phyloP scores from a whole-genome alignment of 1,140 invertebrate species.

The Asbolus verrucosus region DNA sequence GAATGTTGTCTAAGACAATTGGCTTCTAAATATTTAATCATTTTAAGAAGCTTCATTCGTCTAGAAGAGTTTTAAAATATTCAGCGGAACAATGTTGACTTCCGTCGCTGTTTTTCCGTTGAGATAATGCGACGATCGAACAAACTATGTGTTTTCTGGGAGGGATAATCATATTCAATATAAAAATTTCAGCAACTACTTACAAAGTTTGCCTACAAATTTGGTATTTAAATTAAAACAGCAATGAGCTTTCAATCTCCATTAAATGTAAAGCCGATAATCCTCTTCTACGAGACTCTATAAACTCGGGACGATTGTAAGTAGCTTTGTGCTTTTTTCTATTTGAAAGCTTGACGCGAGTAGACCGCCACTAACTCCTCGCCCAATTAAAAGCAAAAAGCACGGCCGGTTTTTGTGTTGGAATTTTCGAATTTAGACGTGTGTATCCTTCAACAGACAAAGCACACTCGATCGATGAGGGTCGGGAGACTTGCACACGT shows the following conservation, averaged over 20 bases:
- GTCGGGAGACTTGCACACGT: constrained; percentile 31
- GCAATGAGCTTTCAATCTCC: constrained; percentile 37
- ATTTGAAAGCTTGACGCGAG: constrained; percentile 5
- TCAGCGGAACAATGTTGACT: constrained; percentile 6
- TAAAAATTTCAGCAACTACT: too few relatives aligned
- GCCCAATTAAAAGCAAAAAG: constrained; percentile 27
- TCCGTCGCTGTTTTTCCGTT: background rate
- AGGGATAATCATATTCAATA: too few relatives aligned
- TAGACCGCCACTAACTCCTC: constrained; percentile 14
- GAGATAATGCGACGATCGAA: background rate
- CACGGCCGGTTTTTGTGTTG: background rate
- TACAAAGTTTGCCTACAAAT: background rate
- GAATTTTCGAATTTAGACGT: background rate
- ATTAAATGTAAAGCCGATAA: constrained; percentile 32
- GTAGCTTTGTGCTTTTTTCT: constrained; percentile 39
- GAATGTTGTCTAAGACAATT: constrained; percentile 2
- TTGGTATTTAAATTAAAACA: constrained; percentile 42
- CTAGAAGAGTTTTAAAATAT: constrained; percentile 21
- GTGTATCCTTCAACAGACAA: too few relatives aligned
- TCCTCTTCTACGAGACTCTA: constrained; percentile 28
- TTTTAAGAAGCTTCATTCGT: too few relatives aligned
- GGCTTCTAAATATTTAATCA: constrained; percentile 27
- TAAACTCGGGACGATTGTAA: constrained; percentile 33
- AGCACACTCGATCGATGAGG: constrained; percentile 9
- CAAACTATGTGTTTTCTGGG: too few relatives aligned